Base-by-base conservation (phyloP, 1,140 invertebrate species). In the Sweltsa coloradensis region DNA sequence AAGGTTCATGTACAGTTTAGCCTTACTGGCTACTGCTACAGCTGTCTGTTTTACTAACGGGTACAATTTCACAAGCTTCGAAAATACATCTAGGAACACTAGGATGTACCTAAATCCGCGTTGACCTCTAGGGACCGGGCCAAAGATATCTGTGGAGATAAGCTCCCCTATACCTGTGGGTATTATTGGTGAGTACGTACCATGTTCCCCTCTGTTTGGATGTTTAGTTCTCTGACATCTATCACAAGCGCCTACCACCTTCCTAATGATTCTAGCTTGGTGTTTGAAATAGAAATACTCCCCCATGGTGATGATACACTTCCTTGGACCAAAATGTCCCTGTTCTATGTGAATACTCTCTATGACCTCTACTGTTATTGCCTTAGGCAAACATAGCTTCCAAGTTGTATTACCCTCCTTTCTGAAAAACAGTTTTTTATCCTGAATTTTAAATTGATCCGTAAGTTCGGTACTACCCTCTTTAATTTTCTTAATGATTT, bases 141-240 rank as follows among this genome's bases (percentile, higher is more conserved):
- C 36, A 11, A 9, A 37, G 5, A 37, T 37, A 22, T 37, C 36
- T 5, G 23, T 22, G 5, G 36, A 37, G 7, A 37, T 22, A 5
- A 37, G 23, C 4, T 37, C 36, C 4, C 18, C 7, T 19, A 22
- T 16, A 9, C 23, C 23, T 5, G 18, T 16, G 11, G 36, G 36
- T 5, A 37, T 5, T 3, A 37, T 37, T 19, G 36, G n/a, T 22
- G 18, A 22, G 18, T 19, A n/a, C 23, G 18, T 11, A 5, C 24
- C 42, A 16, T n/a, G n/a, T 13, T 14, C 14, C 3, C 9, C 6
- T n/a, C n/a, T 19, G 13, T 2, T 7, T 14, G 24, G n/a, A 7
- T 44, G 25, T 19, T 44, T 44, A 13, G 22, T 27, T 19, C 27
- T 44, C n/a, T 44, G 42, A n/a, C 42, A 44, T 19, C 26, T 7